Base-by-base conservation (phyloP, 2,797 vertebrate genomes). In the Chaenodraco wilsoni region DNA sequence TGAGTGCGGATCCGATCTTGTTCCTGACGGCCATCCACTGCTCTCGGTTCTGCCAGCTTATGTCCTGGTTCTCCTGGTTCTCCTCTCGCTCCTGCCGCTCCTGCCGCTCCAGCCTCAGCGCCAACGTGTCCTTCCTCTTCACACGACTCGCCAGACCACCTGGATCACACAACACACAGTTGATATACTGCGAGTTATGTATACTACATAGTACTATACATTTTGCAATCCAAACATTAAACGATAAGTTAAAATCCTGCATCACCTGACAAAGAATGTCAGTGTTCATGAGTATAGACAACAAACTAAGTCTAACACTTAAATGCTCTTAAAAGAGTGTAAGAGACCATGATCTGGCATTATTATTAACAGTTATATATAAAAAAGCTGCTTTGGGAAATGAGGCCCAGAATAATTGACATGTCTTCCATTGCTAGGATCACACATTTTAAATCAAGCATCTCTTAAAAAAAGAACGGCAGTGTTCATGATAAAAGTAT, bases 81-180 rank as follows among this genome's bases (percentile, higher is more conserved):
- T 85, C 81, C 14, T 37, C 7, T 8, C 73, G 57, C 17, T 91
- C 82, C 57, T 90, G 88, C 14, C 75, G 56, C 66, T 89, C 89
- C 12, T 87, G 84, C 21, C 65, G 88, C 92, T 95, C 96, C 90
- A 97, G 85, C 88, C 95, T 98, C 82, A 97, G 92, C 1, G 97
- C 97, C 0, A 99, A 81, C 0, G 97, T 98, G 84, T 98, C 97
- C 89, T 99, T 99, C 81, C 98, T 95, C 84, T 94, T 96, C 64
- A 99, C 96, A 54, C 95, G 97, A 78, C 92, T 96, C 4, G 96
- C 97, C 78, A 99, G 91, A 0, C 94, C 94, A 87, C 94, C 98
- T 99, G 43, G 44, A 3, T 64, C 21, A 78, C 44, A 77, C 7
- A 64, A 16, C 5, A 45, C 5, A 2, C n/a, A 27, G 2, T 23